Evolutionary conservation across 1,140 invertebrate genomes (phyloP).

Genomic region (Hylaeus volcanicus): DNA sequence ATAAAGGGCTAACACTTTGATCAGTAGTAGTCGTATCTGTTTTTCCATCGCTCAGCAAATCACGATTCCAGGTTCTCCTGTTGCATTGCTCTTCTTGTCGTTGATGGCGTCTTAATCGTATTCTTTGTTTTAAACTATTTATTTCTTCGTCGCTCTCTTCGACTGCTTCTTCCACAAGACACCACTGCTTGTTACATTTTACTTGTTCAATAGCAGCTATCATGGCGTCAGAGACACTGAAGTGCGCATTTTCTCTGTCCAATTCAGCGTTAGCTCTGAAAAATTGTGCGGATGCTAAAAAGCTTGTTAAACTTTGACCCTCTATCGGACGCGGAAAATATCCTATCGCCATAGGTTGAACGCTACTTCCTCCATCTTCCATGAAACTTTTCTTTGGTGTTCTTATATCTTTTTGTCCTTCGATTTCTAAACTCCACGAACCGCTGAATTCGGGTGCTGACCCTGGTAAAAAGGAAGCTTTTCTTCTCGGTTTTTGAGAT

Average conservation of each 20-base stretch:
- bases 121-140: conserved; percentile 84
- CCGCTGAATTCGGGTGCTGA: conserved; percentile 72
- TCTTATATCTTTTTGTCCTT: conserved; percentile 82
- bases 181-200: conserved; percentile 78
- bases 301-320: conserved; percentile 88
- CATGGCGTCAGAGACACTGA: conserved; percentile 91
- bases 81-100: conserved; percentile 80
- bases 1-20: conserved; percentile 80
- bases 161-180: conserved; percentile 78
- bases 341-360: conserved; percentile 82
- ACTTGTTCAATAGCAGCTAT: conserved; percentile 91
- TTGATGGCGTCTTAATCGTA: conserved; percentile 82
- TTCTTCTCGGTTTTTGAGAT: conserved; percentile 46
- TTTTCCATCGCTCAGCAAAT: conserved; percentile 80
- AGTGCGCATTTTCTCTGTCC: conserved; percentile 93
- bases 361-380: conserved; percentile 83
- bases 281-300: conserved; percentile 87
- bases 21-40: conserved; percentile 83
- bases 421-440: conserved; percentile 68
- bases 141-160: conserved; percentile 88
- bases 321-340: conserved; percentile 84
- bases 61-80: conserved; percentile 62
- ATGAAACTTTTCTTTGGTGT: conserved; percentile 84
- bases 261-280: conserved; percentile 87
- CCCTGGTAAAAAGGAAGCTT: conserved; percentile 58